Percentiles rank a stretch among this genome's conserved stretches.
Evolutionary conservation across 2,888 invertebrate species (phyloP).

Genomic region (Nasonovia ribisnigri): DNA sequence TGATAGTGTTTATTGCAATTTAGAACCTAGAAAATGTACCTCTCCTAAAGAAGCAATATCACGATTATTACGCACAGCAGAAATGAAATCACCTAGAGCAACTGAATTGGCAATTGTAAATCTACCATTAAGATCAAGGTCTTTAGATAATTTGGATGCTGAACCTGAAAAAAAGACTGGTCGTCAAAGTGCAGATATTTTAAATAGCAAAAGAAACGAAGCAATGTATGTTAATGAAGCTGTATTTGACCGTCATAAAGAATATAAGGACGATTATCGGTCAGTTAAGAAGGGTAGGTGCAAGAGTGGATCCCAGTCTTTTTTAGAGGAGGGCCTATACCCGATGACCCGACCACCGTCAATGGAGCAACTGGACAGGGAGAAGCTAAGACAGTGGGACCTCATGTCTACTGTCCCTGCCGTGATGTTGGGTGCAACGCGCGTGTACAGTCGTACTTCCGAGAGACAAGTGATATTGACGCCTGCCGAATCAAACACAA

Average conservation of each 20-base stretch:
- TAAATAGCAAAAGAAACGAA: slow-evolving; percentile 76
- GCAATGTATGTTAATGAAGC: slow-evolving; percentile 83
- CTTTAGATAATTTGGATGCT: slow-evolving; percentile 83
- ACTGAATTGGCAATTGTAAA: slow-evolving; percentile 58
- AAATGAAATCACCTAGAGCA: slow-evolving; percentile 74
- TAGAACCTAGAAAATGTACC: slow-evolving; percentile 64
- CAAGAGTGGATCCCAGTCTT: slow-evolving; percentile 69
- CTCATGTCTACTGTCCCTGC: slow-evolving; percentile 86
- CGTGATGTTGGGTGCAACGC: slow-evolving; percentile 67
- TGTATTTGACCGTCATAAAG: slow-evolving; percentile 65
- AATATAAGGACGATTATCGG: slow-evolving; percentile 69
- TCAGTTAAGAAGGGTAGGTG: slow-evolving; percentile 71
- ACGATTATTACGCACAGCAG: slow-evolving; percentile 67
- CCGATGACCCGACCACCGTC: slow-evolving; percentile 69
- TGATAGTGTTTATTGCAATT: slow-evolving; percentile 69
- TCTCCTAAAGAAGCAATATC: slow-evolving; percentile 67
- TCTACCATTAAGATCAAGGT: slow-evolving; percentile 74
- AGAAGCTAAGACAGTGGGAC: slow-evolving; percentile 90
- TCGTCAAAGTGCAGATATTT: slow-evolving; percentile 67
- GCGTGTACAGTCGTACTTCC: slow-evolving; percentile 66
- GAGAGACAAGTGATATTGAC: slow-evolving; percentile 61
- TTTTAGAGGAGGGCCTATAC: slow-evolving; percentile 73
- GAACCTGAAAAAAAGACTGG: slow-evolving; percentile 66
- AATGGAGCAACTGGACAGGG: slow-evolving; percentile 79
- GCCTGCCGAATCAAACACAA: slow-evolving; percentile 65